A percentile compares a stretch with the other conserved stretches of the same genome.
Evolutionary conservation across 2,797 vertebrate species (phyloP).

Genomic region (Simalia tracyae): DNA sequence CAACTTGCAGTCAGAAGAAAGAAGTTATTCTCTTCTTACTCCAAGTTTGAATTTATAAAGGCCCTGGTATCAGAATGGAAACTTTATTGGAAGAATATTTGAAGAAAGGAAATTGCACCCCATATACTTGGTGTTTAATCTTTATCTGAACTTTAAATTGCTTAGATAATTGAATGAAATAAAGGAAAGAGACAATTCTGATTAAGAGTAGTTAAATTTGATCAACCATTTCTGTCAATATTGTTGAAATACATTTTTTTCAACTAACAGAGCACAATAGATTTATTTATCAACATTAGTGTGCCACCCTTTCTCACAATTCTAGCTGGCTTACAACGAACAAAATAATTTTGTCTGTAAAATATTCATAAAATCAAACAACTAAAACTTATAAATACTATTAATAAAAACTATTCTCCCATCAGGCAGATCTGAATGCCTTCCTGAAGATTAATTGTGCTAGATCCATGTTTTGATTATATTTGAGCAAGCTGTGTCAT

Average conservation of each 20-base stretch:
- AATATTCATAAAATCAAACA: background rate
- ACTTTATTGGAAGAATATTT: background rate
- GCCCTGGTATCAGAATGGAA: background rate
- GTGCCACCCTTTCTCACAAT: background rate
- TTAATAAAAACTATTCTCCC: background rate
- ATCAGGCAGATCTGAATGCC: background rate
- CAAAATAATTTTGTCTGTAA: background rate
- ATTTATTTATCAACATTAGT: background rate
- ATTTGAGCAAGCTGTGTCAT: background rate
- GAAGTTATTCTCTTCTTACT: background rate
- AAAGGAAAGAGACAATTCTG: background rate
- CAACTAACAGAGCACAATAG: background rate
- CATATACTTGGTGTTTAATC: background rate
- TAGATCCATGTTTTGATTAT: background rate
- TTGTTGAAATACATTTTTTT: background rate
- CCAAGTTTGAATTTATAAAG: background rate
- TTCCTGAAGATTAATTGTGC: background rate
- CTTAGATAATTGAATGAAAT: background rate
- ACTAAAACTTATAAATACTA: background rate
- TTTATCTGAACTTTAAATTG: background rate
- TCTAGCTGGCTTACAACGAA: background rate
- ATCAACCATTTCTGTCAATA: background rate
- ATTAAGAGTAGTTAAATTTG: background rate
- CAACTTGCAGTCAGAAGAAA: background rate
- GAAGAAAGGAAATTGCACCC: background rate